Base-by-base conservation (phyloP, 92 coral and sea anemone species). In the Epizoanthus ramosus region DNA sequence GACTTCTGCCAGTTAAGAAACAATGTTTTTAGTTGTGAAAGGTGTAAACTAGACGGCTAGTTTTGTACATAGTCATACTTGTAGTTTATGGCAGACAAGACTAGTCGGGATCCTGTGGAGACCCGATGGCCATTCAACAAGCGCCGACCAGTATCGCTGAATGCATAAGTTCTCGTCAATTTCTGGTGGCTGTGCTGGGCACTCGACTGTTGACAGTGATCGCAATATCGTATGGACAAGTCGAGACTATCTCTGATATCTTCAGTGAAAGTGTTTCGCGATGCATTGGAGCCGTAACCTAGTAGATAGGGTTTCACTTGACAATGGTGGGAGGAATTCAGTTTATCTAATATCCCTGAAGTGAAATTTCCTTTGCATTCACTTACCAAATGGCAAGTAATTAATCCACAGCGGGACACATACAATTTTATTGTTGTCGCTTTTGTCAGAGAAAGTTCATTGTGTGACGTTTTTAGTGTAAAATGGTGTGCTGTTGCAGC, bases 291-390 rank as follows among this genome's bases (percentile, higher is more conserved):
- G 57, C 9, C 68, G 39, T 59, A 10, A 14, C 68, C 43, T 15
- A 21, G 59, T 9, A 37, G 71, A 77, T 77, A 77, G 71, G 70
- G 35, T 31, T 39, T 60, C 19, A 57, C 66, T 80, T 73, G 86
- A 88, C 80, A 88, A 85, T 84, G 69, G 86, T 79, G 85, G 79
- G 75, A 65, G 64, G 91, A 69, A 88, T 88, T 84, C 91, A 80
- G 77, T 84, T 88, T 88, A 85, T 79, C 73, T 71, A 57, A 63
- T 85, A 71, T 80, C 82, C 80, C 82, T 41, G 73, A 75, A 85
- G 88, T 72, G 80, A 72, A 79, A 84, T 85, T 84, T 88, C 86
- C 83, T 79, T 87, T 79, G 83, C 91, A 86, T 63, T 80, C 81
- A 86, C 68, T 72, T 67, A 67, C 75, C 74, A 88, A 88, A 88